Conservation (phyloP, 92 coral and sea anemone species). For the Porites divaricata region DNA sequence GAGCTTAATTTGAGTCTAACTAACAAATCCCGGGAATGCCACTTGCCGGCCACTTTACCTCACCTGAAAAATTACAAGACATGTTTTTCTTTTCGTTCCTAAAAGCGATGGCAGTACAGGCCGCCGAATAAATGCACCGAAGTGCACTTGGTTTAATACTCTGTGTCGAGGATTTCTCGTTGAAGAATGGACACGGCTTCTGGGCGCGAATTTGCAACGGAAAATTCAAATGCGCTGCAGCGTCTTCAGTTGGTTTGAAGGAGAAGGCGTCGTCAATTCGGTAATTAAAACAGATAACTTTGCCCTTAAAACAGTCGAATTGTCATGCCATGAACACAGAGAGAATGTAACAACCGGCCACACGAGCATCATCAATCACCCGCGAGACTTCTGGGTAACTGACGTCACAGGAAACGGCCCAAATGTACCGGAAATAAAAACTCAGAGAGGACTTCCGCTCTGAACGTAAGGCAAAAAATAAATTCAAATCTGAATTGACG, state of each 20-base stretch:
- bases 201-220: conserved; percentile 34
- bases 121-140: conserved; percentile 66
- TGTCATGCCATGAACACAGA: conserved; percentile 67
- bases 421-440: conserved; percentile 42
- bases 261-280: conserved; percentile 39
- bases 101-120: conserved; percentile 48
- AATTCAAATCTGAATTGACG: background rate
- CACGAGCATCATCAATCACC: conserved; percentile 65
- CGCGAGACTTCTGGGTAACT: conserved; percentile 48
- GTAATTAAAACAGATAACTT: conserved; percentile 57
- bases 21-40: conserved; percentile 81
- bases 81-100: conserved; percentile 45
- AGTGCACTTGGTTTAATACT: conserved; percentile 39
- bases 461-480: background rate
- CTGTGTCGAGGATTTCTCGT: conserved; percentile 28
- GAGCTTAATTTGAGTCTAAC: conserved; percentile 80
- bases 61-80: conserved; percentile 67
- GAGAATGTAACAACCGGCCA: conserved; percentile 78
- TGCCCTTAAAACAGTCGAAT: conserved; percentile 66
- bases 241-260: conserved; percentile 40
- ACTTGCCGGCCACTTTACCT: conserved; percentile 65
- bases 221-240: conserved; percentile 30
- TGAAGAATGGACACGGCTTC: conserved; percentile 48
- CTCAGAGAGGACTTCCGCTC: conserved; percentile 34
- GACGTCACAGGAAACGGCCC: conserved; percentile 51